phyloP scores from a whole-genome alignment of 2,797 vertebrate species.

The Cuniculus paca region DNA sequence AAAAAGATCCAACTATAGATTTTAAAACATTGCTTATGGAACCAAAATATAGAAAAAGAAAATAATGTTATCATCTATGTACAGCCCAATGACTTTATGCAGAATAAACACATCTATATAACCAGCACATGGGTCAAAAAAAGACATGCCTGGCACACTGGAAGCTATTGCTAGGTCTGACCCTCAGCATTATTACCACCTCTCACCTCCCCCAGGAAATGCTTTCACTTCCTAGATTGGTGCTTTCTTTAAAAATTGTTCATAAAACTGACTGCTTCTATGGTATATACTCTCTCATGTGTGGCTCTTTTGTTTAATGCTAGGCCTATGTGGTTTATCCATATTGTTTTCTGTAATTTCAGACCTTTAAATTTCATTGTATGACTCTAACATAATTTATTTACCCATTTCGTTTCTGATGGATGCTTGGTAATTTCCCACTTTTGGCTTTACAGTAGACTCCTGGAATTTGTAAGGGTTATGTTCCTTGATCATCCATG shows the following conservation, averaged over 20 bases:
- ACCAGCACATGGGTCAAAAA: not conserved
- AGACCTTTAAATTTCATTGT: not conserved
- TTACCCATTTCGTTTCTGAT: not conserved
- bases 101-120: not conserved
- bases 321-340: not conserved
- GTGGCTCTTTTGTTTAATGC: not conserved
- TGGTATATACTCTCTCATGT: not conserved
- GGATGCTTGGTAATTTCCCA: not conserved
- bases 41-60: not conserved
- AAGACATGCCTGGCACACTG: not conserved
- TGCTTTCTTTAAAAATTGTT: not conserved
- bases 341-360: not conserved
- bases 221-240: not conserved
- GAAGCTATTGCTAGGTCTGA: not conserved
- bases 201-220: not conserved
- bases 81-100: not conserved
- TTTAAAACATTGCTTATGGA: not conserved
- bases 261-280: not conserved
- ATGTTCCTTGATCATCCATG: not conserved
- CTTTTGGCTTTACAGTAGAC: not conserved
- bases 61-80: not conserved
- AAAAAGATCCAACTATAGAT: constrained; percentile 2
- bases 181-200: not conserved
- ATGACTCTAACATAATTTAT: not conserved
- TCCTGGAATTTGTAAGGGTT: not conserved